Conservation (phyloP, 1,140 invertebrate species). For the Drosophila serrata region DNA sequence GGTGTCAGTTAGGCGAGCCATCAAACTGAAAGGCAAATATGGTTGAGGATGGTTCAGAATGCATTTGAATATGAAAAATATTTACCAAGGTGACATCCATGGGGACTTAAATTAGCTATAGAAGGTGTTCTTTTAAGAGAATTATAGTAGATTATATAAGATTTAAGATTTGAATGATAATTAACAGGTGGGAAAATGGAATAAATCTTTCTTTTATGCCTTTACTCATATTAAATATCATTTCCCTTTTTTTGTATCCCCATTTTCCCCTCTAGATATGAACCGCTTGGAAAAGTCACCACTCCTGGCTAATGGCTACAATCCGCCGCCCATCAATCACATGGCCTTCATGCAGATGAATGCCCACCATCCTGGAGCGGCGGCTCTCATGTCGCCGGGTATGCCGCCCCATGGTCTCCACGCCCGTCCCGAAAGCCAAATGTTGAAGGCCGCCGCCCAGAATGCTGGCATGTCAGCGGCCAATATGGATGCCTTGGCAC, state of each 20-base stretch:
- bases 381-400: constrained; percentile 94
- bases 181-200: background rate
- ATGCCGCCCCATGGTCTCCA: constrained; percentile 92
- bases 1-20: constrained; percentile 53
- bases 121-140: no score
- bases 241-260: constrained; percentile 74
- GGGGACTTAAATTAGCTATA: background rate
- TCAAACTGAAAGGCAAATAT: constrained; percentile 54
- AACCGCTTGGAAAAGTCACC: constrained; percentile 96
- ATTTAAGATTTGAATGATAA: no score
- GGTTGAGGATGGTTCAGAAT: constrained; percentile 18
- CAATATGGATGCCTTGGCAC: constrained; percentile 94
- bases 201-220: background rate
- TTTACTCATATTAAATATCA: constrained; percentile 27
- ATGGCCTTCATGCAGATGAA: constrained; percentile 95
- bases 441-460: constrained; percentile 92
- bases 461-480: constrained; percentile 87
- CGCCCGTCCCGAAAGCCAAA: constrained; percentile 89
- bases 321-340: constrained; percentile 95
- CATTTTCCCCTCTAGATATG: constrained; percentile 87
- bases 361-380: constrained; percentile 88
- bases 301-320: constrained; percentile 96
- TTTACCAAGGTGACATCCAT: constrained; percentile 26
- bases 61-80: constrained; percentile 39
- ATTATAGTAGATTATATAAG: background rate